Evolutionary conservation across 2,888 invertebrate genomes (phyloP), one percentile per base, ranked within the genome.

Genomic region (Abrostola tripartita): DNA sequence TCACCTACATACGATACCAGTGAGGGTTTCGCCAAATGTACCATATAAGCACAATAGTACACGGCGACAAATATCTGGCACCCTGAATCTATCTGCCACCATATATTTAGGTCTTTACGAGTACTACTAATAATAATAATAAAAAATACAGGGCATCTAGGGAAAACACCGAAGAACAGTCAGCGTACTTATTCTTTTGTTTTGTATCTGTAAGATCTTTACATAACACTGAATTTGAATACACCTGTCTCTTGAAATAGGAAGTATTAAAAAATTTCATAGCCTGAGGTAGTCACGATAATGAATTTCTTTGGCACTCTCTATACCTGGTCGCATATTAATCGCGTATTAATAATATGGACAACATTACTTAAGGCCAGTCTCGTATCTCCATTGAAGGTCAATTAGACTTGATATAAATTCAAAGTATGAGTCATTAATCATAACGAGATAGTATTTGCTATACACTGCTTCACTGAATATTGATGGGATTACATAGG

Each of bases 361-460:
- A 75, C 71, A 68, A 76, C 67, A 64, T 61, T 70, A 60, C 65
- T 61, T 75, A 81, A 82, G 81, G 80, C 67, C 78, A 76, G 79
- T 77, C 69, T 70, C 72, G 77, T 72, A 74, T 74, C 74, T 70
- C 67, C 71, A 75, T 59, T 71, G 79, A 79, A 84, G 81, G 82
- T 68, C 76, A 74, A 68, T 64, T 55, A 56, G 12, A 42, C 62
- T 61, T 52, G 56, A 52, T 65, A 62, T 62, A 64, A 62, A 63
- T 67, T 61, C 42, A 58, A 47, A 42, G 54, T 59, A 52, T 69
- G 67, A 69, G 38, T 76, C 74, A 79, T 65, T 61, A 64, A 56
- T 61, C 56, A 64, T 58, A 68, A 53, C 59, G 44, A 49, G 67
- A 68, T 65, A 61, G 50, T 67, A 53, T 64, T 61, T 74, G 57